Evolutionary conservation across 2,888 invertebrate species (phyloP), one percentile per base, ranked within the genome.

Genomic region (Ctenicera cuprea): DNA sequence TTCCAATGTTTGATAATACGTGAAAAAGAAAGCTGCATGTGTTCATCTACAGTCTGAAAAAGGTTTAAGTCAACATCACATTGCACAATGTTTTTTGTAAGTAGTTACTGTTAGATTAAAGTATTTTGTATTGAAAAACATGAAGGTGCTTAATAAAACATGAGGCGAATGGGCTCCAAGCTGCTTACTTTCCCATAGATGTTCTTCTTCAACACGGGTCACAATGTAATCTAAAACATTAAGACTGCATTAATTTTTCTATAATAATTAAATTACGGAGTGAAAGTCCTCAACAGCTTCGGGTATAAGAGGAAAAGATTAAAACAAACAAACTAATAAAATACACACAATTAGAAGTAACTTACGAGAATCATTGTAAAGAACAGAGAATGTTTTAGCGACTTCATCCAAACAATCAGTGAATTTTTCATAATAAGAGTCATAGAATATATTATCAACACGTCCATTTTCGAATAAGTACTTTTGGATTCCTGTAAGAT

Each of bases 1-100:
- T 95, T 95, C 96, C 96, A 97, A 87, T 97, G 97, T 86, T 97
- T 97, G 94, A 97, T 95, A 83, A 98, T 96, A 83, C 97, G 97
- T 0, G 96, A 95, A 87, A 98, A 97, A 0, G 97, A 97, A 78
- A 98, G 88, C 86, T 95, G 94, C 93, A 96, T 94, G 85, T 98
- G 97, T 81, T 97, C 97, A 75, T 97, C 96, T 5, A 96, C 94
- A 0, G 94, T 94, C 95, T 96, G n/a, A n/a, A n/a, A n/a, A n/a
- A n/a, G n/a, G n/a, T n/a, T n/a, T n/a, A n/a, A n/a, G n/a, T n/a
- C n/a, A n/a, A 59, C 9, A 33, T 18, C 48, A 26, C 5, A 38
- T 12, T 9, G 30, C 33, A 69, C 59, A 52, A 52, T 41, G 20
- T 37, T n/a, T 45, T 9, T 9, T 33, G 16, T 4, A 48, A 50